Conservation (phyloP, 2,888 invertebrate genomes). For the Sipha maydis region DNA sequence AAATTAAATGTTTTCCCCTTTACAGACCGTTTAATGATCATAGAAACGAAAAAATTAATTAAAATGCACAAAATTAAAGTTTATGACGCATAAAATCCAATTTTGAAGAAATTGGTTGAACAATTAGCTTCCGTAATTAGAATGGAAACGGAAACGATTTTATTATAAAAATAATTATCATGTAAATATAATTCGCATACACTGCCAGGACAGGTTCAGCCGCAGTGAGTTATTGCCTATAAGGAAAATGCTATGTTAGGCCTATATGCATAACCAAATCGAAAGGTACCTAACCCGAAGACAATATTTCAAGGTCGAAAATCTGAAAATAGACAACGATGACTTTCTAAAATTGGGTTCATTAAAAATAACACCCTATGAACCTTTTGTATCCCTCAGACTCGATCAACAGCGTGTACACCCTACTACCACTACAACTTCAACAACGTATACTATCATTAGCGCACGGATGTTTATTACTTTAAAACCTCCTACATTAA, state of each 20-base stretch:
- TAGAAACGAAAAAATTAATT: background rate
- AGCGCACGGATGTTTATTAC: constrained; percentile 29
- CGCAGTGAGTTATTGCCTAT: background rate
- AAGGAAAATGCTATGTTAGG: background rate
- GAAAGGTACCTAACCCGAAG: background rate
- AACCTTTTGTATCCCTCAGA: constrained; percentile 32
- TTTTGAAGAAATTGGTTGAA: background rate
- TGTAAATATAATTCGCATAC: background rate
- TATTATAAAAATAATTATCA: background rate
- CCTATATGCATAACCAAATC: background rate
- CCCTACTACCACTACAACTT: background rate
- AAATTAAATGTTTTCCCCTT: background rate
- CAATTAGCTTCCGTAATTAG: background rate
- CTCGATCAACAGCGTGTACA: constrained; percentile 2
- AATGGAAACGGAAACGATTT: background rate
- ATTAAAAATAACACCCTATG: constrained; percentile 33
- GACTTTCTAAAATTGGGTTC: constrained; percentile 12
- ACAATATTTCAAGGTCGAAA: background rate
- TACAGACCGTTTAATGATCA: background rate
- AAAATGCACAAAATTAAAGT: background rate
- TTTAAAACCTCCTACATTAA: constrained; percentile 21
- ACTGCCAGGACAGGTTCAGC: background rate
- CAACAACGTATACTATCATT: constrained; percentile 27
- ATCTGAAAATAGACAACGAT: background rate
- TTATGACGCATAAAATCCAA: background rate